Evolutionary conservation across 2,797 vertebrate species (phyloP), one percentile per base, ranked within the genome.

Genomic region (Clarias pachynema): DNA sequence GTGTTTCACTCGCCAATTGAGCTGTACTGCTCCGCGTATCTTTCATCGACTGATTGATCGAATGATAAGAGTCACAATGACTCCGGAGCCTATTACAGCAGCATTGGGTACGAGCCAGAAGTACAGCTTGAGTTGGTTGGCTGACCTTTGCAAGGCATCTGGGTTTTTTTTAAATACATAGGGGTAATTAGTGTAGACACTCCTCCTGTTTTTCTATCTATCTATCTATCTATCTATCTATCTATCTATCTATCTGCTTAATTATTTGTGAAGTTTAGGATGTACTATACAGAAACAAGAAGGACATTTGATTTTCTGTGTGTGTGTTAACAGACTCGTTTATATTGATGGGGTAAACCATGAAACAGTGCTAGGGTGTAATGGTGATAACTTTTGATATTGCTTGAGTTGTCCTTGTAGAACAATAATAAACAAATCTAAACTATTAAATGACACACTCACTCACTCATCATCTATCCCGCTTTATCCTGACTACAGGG

Each of bases 1-100:
- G 12, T 79, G 84, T 91, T 88, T 91, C 84, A 86, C 82, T 88
- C 79, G 87, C 88, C 87, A 74, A 87, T 90, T 82, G 85, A 44
- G 18, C 65, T 72, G 34, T 62, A 75, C 16, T 81, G 66, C 74
- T 56, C 26, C 60, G 49, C 56, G 69, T 77, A 56, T 59, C 88
- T 84, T 80, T 66, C 40, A 65, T 12, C 1, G 49, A 56, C 16
- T 16, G 26, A 57, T 56, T 56, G 26, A 77, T 34, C 10, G 20
- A 57, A 57, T 31, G 29, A 78, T 60, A 29, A 34, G 4, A 24
- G 69, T 72, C 34, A 70, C 29, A 34, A 6, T 70, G 68, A 70
- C 16, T 69, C 66, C 18, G 31, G 34, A 70, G 68, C 18, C 8
- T 40, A 4, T 70, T 29, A 31, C 1, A 5, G 65, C 15, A 31